These are phyloP conservation scores for Trilocha varians DNA, from an alignment of 2,888 invertebrate genomes.

Conservation along the genomic window DNA sequence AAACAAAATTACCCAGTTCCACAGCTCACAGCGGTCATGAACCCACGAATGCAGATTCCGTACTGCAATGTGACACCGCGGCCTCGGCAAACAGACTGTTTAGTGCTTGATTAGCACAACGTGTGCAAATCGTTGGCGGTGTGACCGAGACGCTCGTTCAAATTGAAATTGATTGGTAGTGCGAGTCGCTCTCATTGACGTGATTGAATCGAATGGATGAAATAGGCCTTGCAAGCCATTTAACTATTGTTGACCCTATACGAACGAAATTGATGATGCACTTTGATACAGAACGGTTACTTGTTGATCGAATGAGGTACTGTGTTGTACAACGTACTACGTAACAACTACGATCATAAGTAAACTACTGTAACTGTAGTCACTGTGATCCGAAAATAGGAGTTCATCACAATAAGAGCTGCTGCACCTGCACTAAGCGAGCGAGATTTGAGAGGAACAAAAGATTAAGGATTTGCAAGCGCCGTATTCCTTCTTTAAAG, in stretches of 20 bases:
- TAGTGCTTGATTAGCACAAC: slow-evolving; percentile 69
- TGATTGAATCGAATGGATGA: slow-evolving; percentile 58
- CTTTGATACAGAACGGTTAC: slow-evolving; percentile 13
- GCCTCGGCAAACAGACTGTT: slow-evolving; percentile 50
- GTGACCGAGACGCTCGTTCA: slow-evolving; percentile 22
- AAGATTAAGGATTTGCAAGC: too few species aligned
- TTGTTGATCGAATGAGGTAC: neutral
- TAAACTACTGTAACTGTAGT: too few species aligned
- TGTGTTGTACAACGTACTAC: neutral
- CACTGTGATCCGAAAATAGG: too few species aligned
- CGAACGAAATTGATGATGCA: slow-evolving; percentile 18
- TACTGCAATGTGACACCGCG: slow-evolving; percentile 42
- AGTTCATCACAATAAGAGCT: too few species aligned
- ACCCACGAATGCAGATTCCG: slow-evolving; percentile 29
- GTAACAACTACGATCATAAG: too few species aligned
- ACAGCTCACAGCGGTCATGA: slow-evolving; percentile 16
- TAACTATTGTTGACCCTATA: slow-evolving; percentile 34
- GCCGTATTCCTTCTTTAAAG: too few species aligned
- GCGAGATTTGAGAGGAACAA: too few species aligned
- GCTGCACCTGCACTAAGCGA: too few species aligned
- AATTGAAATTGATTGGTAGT: slow-evolving; percentile 61
- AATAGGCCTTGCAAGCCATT: slow-evolving; percentile 48
- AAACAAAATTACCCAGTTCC: too few species aligned
- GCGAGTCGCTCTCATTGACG: slow-evolving; percentile 50
- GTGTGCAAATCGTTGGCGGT: slow-evolving; percentile 54